phyloP scores from a whole-genome alignment of 2,113 vertebrate species.

The Columba janthina region DNA sequence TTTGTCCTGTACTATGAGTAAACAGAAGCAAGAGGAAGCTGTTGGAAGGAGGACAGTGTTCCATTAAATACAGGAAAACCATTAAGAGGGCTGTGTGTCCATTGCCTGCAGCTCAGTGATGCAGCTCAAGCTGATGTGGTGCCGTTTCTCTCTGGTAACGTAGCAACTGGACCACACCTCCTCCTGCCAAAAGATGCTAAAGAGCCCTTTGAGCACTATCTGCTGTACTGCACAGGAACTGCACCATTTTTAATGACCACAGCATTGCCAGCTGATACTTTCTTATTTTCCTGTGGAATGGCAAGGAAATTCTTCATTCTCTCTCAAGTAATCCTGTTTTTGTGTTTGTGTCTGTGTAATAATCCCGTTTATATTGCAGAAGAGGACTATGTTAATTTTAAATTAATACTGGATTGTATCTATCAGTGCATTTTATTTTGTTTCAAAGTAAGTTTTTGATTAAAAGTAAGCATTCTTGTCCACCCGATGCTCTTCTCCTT shows the following conservation, averaged over 20 bases:
- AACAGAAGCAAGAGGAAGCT: not conserved
- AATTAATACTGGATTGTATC: not conserved
- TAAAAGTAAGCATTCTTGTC: conserved; percentile 11
- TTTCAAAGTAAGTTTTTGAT: conserved; percentile 9
- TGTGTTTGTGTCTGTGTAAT: not conserved
- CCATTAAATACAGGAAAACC: not conserved
- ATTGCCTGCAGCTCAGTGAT: not conserved
- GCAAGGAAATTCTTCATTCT: not conserved
- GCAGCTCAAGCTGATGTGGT: not conserved
- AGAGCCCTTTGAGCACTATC: conserved; percentile 57
- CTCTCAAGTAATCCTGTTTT: not conserved
- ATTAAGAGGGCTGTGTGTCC: not conserved
- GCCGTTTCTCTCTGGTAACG: not conserved
- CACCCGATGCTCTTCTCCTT: not conserved
- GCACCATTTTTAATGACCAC: not conserved
- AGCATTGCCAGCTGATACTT: not conserved
- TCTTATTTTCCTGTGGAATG: not conserved
- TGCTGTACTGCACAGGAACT: conserved; percentile 53
- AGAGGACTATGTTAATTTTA: not conserved
- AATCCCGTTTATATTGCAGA: not conserved
- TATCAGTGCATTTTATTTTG: not conserved
- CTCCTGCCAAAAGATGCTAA: conserved; percentile 30
- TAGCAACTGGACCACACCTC: conserved; percentile 62
- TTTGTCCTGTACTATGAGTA: not conserved
- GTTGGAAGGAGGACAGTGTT: not conserved